phyloP scores from a whole-genome alignment of 2,113 vertebrate species.

The Xenus cinereus region DNA sequence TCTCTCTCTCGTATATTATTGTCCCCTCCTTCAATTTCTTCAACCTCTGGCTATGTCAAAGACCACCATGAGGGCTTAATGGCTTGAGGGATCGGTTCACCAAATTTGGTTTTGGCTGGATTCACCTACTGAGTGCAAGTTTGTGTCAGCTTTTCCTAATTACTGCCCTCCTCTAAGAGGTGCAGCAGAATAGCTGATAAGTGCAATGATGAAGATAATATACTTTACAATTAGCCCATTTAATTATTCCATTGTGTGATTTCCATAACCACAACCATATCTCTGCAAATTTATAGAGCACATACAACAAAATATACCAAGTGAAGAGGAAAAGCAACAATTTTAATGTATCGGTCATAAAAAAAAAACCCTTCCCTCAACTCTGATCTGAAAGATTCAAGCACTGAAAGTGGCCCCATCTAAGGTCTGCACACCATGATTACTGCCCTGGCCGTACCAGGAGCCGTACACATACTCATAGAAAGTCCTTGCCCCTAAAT shows the following conservation, averaged over 20 bases:
- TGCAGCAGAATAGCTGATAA: not conserved
- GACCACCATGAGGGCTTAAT: not conserved
- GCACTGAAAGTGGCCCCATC: not conserved
- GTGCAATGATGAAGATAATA: not conserved
- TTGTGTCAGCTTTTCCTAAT: constrained; percentile 19
- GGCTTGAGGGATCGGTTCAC: not conserved
- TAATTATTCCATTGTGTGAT: constrained; percentile 22
- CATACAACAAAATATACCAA: not conserved
- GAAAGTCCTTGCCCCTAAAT: not conserved
- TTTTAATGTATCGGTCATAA: not conserved
- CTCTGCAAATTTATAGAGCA: constrained; percentile 16
- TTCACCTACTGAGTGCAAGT: constrained; percentile 1
- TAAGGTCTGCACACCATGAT: not conserved
- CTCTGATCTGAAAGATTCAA: not conserved
- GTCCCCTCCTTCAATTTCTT: not conserved
- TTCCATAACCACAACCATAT: not conserved
- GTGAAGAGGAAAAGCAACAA: not conserved
- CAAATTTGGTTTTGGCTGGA: not conserved
- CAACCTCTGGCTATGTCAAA: not conserved
- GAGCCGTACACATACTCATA: not conserved
- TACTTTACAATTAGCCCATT: constrained; percentile 29
- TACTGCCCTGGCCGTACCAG: not conserved
- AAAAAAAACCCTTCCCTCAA: not conserved
- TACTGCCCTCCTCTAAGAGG: not conserved
- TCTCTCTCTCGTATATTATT: not conserved